These are phyloP conservation scores for Stigmatopora argus DNA, from an alignment of 2,113 vertebrate species.

Conservation along the genomic window DNA sequence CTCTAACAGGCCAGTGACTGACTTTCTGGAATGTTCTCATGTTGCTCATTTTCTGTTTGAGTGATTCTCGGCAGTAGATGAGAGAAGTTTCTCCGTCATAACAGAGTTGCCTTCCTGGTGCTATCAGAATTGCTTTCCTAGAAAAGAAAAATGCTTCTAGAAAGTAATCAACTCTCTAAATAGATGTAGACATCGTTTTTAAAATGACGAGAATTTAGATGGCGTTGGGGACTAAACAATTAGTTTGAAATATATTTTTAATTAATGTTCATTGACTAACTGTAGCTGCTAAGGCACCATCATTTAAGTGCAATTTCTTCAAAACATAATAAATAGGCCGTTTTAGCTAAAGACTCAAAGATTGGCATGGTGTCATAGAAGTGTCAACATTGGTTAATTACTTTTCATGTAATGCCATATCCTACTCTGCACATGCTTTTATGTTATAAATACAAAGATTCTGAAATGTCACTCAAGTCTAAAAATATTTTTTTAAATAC, in stretches of 20 bases:
- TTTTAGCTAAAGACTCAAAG: not conserved
- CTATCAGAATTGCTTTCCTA: not conserved
- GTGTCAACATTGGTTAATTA: not conserved
- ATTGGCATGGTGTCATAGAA: not conserved
- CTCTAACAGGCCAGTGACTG: slow-evolving; percentile 13
- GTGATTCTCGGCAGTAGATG: slow-evolving; percentile 8
- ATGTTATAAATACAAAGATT: not conserved
- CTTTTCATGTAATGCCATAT: not conserved
- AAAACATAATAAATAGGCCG: not conserved
- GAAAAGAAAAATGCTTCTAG: not conserved
- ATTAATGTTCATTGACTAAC: not conserved
- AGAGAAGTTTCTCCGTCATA: not conserved
- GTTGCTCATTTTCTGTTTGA: slow-evolving; percentile 39
- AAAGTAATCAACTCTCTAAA: not conserved
- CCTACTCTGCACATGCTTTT: not conserved
- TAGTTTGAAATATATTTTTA: not conserved
- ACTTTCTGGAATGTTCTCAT: slow-evolving; percentile 38
- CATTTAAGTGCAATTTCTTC: no score
- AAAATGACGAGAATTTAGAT: not conserved
- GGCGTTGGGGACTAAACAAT: not conserved
- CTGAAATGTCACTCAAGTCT: not conserved
- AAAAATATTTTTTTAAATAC: no score
- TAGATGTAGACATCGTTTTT: not conserved
- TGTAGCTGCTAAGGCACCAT: no score
- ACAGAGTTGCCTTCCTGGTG: slow-evolving; percentile 5